Evolutionary conservation across 2,113 vertebrate species (phyloP).

Genomic region (Erinaceus europaeus): DNA sequence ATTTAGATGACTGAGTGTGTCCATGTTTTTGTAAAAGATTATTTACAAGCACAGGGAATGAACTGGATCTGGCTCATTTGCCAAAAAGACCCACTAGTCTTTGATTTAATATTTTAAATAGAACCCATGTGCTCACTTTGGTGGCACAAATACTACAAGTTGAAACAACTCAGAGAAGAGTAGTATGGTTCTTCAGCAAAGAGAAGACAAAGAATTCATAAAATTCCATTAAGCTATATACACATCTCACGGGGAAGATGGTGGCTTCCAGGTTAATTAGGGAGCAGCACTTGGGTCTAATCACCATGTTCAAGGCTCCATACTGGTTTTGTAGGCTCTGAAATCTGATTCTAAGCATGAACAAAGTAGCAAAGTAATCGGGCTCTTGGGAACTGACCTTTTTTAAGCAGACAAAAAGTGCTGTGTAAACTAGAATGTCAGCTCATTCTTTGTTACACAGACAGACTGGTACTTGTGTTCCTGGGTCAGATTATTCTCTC

Average conservation of each 20-base stretch:
- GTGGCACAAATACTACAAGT: neutral
- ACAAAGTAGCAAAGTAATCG: neutral
- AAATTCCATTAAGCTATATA: neutral
- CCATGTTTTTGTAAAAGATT: too few relatives aligned
- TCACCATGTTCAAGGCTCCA: neutral
- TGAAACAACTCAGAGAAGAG: neutral
- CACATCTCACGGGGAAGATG: neutral
- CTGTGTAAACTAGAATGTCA: neutral
- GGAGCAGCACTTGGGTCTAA: neutral
- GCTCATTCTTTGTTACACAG: neutral
- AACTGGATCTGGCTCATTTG: neutral
- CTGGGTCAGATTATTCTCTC: neutral
- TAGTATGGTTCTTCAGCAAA: neutral
- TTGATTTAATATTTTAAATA: neutral
- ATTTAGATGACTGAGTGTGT: too few relatives aligned
- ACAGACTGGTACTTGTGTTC: neutral
- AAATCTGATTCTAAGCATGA: too few relatives aligned
- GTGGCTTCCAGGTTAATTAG: neutral
- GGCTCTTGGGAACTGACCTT: neutral
- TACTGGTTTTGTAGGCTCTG: neutral
- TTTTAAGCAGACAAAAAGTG: neutral
- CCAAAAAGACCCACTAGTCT: neutral
- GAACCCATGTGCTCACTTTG: neutral
- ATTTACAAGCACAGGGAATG: too few relatives aligned
- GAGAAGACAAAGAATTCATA: neutral